Evolutionary conservation across 2,797 vertebrate genomes (phyloP), one percentile per base, ranked within the genome.

Genomic region (Lutra lutra): DNA sequence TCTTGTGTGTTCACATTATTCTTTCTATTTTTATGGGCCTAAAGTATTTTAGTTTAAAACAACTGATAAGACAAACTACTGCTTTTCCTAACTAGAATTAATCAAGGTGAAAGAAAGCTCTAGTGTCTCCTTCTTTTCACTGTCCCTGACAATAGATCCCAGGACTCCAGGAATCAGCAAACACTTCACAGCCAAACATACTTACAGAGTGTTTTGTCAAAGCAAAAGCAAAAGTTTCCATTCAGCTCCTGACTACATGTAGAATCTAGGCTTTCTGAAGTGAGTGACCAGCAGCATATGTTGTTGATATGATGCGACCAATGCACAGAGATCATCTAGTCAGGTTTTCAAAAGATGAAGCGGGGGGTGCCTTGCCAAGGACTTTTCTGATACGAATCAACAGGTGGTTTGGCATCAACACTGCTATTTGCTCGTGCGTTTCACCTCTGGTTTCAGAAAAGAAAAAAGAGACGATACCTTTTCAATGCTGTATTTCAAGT

Each of bases 401-500:
- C 97, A 99, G 98, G 98, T 98, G 98, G 94, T 97, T 97, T 98
- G 98, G 98, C 96, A 98, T 60, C 0, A 0, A 94, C n/a, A 87
- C 38, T 93, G 89, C 95, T 98, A 93, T 97, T 98, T 98, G 96
- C 91, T 97, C 93, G 91, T 93, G 94, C 89, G 95, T 98, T 98
- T 98, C 91, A 97, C 96, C 96, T 98, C 95, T 98, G 96, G 89
- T 98, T 98, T 98, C 94, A 98, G 96, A 97, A 97, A 84, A 98
- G 96, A 98, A 98, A 68, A 97, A 98, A 89, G 66, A 98, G 89
- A 96, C 3, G 12, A 97, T 98, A 99, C 98, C 98, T 99, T 97
- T 98, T 98, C 98, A 99, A 66, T 97, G 98, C 89, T 97, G 98
- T 96, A 97, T 98, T 98, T 98, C 98, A 98, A 97, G 97, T 96